phyloP scores from a whole-genome alignment of 2,113 vertebrate species.

The Callipepla squamata region DNA sequence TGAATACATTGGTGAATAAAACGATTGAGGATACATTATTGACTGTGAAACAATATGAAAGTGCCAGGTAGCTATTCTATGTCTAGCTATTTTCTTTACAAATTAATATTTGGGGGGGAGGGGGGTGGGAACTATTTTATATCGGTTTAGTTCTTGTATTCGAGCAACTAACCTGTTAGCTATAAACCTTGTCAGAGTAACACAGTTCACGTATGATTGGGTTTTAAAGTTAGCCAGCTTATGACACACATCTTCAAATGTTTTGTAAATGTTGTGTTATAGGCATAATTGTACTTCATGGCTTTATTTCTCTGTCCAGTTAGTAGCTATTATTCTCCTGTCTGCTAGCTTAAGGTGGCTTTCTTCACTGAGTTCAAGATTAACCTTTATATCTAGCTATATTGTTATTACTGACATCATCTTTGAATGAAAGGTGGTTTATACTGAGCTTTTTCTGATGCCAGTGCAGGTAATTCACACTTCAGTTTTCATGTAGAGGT shows the following conservation, averaged over 20 bases:
- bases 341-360: background rate
- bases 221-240: background rate
- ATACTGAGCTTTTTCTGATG: background rate
- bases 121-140: background rate
- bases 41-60: constrained; percentile 97
- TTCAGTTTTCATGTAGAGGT: background rate
- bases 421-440: background rate
- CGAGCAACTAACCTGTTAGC: background rate
- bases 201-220: background rate
- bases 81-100: constrained; percentile 7
- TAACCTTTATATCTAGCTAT: background rate
- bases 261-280: background rate
- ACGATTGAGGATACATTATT: constrained; percentile 97
- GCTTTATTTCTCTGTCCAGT: background rate
- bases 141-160: background rate
- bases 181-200: background rate
- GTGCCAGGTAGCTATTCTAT: constrained; percentile 85
- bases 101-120: background rate
- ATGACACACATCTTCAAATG: background rate
- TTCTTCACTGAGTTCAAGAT: background rate
- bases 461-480: background rate
- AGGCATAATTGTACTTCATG: background rate
- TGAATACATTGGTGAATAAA: constrained; percentile 96
- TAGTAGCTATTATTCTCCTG: background rate
- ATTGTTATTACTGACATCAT: background rate